Base-by-base conservation (phyloP, 2,888 invertebrate genomes). In the Oegoconia quadripuncta region DNA sequence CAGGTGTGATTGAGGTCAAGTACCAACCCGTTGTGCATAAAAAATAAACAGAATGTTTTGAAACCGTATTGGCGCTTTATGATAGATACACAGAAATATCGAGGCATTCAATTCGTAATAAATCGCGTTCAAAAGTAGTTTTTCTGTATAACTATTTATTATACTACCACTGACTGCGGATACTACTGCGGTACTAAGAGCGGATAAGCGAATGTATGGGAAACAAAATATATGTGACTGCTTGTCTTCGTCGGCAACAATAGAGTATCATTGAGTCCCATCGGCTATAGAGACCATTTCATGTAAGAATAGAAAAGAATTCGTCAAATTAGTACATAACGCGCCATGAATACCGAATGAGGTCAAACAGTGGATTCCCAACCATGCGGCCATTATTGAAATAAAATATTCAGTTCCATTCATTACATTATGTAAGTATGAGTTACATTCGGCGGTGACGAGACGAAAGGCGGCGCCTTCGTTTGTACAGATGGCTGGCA, bases 341-440 rank as follows among this genome's bases (percentile, higher is more conserved):
- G 64, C 74, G 75, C 57, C 71, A 70, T 81, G 87, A 81, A 87
- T 87, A 84, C 77, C 48, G 50, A 86, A 86, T 84, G 83, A 86
- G 86, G 83, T 82, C 79, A 80, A 79, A 78, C 76, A 74, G 79
- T 80, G 82, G 79, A 80, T 76, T 79, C 71, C 73, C 72, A 75
- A 78, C 78, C 72, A 74, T 54, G 59, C 59, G 59, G 76, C 68
- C 77, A 80, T 83, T 83, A 74, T 74, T 65, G 71, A 77, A 84
- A 86, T 82, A 83, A 86, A 84, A 83, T 86, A 87, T 86, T 84
- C 84, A 66, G 70, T 65, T 68, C 80, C 80, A 83, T 87, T 83
- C 82, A 82, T 74, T 74, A 73, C 69, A n/a, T 54, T 62, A 64
- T 58, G 68, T 66, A 55, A 65, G 65, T 73, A 74, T 62, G 57